Percentiles rank a stretch among this genome's conserved stretches.
These are phyloP conservation scores for Pseudomyrmex cubaensis DNA, from an alignment of 1,140 invertebrate genomes.

Conservation along the genomic window DNA sequence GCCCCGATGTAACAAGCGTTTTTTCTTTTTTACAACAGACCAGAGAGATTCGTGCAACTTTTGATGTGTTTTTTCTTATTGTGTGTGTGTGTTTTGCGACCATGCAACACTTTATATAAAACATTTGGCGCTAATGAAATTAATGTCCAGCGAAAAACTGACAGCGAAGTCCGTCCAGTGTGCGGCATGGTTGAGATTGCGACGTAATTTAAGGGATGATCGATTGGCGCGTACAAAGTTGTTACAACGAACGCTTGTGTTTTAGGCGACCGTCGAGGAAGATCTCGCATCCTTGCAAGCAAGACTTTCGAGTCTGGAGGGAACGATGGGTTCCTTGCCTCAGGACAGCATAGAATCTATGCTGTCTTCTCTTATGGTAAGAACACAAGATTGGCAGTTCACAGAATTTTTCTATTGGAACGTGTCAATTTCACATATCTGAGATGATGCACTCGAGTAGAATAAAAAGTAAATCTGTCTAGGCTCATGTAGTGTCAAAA, in stretches of 20 bases:
- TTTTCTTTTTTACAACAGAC: not conserved
- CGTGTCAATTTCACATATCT: too few species aligned
- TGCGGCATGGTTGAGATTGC: constrained; percentile 62
- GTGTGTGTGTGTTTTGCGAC: constrained; percentile 4
- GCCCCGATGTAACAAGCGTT: not conserved
- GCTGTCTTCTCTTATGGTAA: constrained; percentile 89
- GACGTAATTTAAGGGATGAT: not conserved
- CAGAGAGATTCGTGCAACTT: not conserved
- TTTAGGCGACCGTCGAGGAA: constrained; percentile 88
- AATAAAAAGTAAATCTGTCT: too few species aligned
- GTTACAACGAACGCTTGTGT: constrained; percentile 59
- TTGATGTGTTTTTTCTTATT: constrained; percentile 1
- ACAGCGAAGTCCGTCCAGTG: constrained; percentile 46
- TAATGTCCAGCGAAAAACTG: constrained; percentile 25
- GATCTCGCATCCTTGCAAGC: constrained; percentile 88
- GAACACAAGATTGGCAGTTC: constrained; percentile 65
- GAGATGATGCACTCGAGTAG: too few species aligned
- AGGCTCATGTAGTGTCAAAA: too few species aligned
- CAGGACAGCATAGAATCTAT: constrained; percentile 89
- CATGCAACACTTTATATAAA: not conserved
- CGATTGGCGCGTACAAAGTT: not conserved
- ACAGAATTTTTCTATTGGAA: too few species aligned
- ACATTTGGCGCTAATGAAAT: constrained; percentile 51
- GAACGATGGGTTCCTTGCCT: constrained; percentile 88
- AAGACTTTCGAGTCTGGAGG: constrained; percentile 88